These are phyloP conservation scores for Myotis myotis DNA, from an alignment of 2,797 vertebrate species.

Conservation along the genomic window DNA sequence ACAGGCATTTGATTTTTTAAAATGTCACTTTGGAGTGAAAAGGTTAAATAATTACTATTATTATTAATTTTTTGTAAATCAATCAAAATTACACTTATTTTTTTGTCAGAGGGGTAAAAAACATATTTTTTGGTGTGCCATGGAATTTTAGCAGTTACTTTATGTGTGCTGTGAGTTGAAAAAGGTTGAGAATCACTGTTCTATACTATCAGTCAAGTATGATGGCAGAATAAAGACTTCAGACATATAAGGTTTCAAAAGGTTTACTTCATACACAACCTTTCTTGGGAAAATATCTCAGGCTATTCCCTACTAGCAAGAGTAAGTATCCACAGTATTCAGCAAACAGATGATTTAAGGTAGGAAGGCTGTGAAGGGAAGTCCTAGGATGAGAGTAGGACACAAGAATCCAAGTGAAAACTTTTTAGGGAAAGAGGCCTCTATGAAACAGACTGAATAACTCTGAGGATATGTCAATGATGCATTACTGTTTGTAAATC, in stretches of 20 bases:
- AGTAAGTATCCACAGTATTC: background rate
- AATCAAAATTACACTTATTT: background rate
- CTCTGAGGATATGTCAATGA: background rate
- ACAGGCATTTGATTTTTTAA: background rate
- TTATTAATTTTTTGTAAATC: background rate
- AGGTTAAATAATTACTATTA: background rate
- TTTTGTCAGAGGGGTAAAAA: background rate
- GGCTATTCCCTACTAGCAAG: background rate
- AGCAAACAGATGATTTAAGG: background rate
- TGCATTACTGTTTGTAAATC: background rate
- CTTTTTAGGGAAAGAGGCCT: background rate
- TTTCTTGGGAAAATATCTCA: slow-evolving; percentile 4
- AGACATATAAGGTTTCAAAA: background rate
- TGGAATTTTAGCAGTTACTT: background rate
- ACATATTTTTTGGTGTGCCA: background rate
- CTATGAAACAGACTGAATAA: slow-evolving; percentile 1
- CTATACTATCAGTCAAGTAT: background rate
- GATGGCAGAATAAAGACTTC: slow-evolving; percentile 16
- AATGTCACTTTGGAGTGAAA: background rate
- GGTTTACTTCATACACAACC: background rate
- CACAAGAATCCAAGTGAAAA: background rate
- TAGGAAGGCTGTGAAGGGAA: background rate
- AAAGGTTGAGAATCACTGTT: background rate
- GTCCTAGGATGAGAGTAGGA: background rate
- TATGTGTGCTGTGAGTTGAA: background rate